Evolutionary conservation across 2,888 invertebrate genomes (phyloP).

Genomic region (Dicycla oo): DNA sequence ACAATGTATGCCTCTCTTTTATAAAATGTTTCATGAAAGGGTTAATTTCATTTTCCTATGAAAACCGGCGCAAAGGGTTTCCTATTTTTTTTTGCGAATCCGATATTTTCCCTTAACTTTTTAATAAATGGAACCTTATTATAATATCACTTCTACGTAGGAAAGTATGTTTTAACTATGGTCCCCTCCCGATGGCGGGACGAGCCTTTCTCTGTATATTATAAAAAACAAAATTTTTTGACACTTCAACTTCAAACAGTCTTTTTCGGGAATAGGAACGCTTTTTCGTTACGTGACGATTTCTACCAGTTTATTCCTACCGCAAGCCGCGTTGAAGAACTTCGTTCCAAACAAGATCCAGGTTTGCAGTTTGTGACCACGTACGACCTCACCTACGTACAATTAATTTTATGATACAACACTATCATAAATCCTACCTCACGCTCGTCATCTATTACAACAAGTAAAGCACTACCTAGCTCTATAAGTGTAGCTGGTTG

Average conservation of each 20-base stretch:
- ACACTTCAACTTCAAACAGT: too few relatives aligned
- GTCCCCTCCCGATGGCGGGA: background rate
- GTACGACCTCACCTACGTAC: background rate
- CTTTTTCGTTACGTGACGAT: too few relatives aligned
- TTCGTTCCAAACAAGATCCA: too few relatives aligned
- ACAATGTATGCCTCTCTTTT: background rate
- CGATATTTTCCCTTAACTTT: background rate
- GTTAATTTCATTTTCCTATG: too few relatives aligned
- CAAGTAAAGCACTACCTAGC: background rate
- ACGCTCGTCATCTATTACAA: background rate
- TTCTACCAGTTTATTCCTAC: too few relatives aligned
- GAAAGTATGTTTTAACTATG: background rate
- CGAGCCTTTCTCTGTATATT: too few relatives aligned
- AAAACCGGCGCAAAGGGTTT: background rate
- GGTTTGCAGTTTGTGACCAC: background rate
- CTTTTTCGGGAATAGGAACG: too few relatives aligned
- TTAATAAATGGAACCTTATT: background rate
- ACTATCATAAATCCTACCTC: background rate
- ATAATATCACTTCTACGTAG: background rate
- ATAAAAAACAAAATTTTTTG: too few relatives aligned
- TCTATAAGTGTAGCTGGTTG: constrained; percentile 5
- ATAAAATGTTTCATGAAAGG: background rate
- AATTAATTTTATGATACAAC: background rate
- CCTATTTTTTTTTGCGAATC: background rate
- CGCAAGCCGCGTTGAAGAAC: too few relatives aligned